Evolutionary conservation across 2,797 vertebrate species (phyloP), one percentile per base, ranked within the genome.

Genomic region (Chlorospingus flavigularis): DNA sequence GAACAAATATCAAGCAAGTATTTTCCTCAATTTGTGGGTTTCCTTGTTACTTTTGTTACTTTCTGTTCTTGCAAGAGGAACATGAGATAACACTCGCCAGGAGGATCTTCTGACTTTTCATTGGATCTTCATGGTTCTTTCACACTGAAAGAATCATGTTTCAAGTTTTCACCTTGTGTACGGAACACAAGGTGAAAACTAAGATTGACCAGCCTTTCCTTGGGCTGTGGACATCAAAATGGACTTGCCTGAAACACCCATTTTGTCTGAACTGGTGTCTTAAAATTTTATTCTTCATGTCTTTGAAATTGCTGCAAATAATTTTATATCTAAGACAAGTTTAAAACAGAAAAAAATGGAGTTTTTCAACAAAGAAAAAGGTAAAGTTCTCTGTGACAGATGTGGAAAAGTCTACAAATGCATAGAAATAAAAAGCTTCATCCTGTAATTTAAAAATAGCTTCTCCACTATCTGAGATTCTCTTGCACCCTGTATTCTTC

Each of bases 321-420:
- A 40, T 65, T 57, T 78, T 50, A 16, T 13, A 63, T 31, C 15
- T 26, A 48, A 72, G 21, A 25, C 3, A 68, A 62, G 1, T 60
- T 74, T 43, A 31, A 45, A 80, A 54, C 4, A 81, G 24, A 26
- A 37, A 58, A 37, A 37, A 24, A 40, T 1, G 0, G 0, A 1
- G 0, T 1, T 60, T 76, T 71, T 30, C 55, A 74, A 2, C 1
- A 73, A 68, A 65, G 2, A 19, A 68, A 42, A 90, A 31, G 1
- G 1, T 66, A 31, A 66, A 57, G 5, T 47, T 70, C 19, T 58
- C 62, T 39, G 18, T 40, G 14, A 37, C 5, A 88, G 17, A 43
- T 16, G 37, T 42, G 45, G 45, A 71, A 73, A 83, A 2, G 28
- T 37, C 33, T 90, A 30, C 12, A 71, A 55, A 80, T 60, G 1